Percentiles rank a stretch among this genome's conserved stretches.
Evolutionary conservation across 2,113 vertebrate species (phyloP).

Genomic region (Chlorodrepanis virens): DNA sequence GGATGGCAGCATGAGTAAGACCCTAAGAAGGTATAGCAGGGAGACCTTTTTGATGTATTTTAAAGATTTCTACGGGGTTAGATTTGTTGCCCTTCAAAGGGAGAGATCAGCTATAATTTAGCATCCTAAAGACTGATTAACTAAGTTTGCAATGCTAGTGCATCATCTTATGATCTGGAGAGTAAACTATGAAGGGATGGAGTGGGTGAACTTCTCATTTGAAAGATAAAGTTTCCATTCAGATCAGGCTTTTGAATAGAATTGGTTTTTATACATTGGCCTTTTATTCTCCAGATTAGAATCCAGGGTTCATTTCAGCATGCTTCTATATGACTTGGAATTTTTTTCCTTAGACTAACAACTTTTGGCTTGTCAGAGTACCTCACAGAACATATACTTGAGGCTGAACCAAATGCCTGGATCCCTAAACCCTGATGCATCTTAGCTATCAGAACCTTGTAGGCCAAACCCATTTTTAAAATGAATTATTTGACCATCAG

Average conservation of each 20-base stretch:
- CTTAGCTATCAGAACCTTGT: neutral
- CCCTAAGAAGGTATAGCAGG: neutral
- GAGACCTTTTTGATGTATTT: neutral
- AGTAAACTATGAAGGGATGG: neutral
- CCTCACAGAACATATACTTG: neutral
- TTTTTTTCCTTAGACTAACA: rapidly evolving
- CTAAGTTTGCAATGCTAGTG: neutral
- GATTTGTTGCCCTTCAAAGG: neutral
- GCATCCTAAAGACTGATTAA: neutral
- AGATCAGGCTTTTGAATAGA: neutral
- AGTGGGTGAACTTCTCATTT: neutral
- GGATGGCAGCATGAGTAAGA: conserved; percentile 82
- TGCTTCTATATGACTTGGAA: neutral
- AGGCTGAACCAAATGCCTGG: neutral
- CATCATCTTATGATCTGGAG: neutral
- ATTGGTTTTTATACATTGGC: neutral
- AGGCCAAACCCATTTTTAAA: neutral
- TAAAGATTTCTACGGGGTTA: neutral
- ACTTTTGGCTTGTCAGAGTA: neutral
- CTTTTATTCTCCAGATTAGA: neutral
- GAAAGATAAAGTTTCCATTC: neutral
- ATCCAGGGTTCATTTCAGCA: neutral
- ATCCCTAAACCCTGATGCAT: neutral
- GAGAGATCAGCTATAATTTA: neutral
- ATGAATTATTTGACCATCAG: neutral